Percentiles rank a stretch among this genome's conserved stretches.
phyloP scores from a whole-genome alignment of 2,888 invertebrate genomes.

The Caenorhabditis sp. region DNA sequence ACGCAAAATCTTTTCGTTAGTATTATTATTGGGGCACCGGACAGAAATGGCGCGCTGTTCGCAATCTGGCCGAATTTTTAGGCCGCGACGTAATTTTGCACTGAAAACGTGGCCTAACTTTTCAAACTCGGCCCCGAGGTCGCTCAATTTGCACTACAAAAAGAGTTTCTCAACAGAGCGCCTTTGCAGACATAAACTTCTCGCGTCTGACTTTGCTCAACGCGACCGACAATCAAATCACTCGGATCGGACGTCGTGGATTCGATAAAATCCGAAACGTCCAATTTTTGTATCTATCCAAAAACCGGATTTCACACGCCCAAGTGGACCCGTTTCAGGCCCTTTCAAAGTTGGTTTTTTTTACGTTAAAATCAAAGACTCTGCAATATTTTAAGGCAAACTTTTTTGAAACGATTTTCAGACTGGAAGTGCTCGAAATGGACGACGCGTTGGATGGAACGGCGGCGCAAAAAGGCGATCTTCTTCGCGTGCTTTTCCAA shows the following conservation, averaged over 20 bases:
- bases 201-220: conserved; percentile 56
- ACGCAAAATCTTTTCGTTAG: too few relatives aligned
- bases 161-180: too few relatives aligned
- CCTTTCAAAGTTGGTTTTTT: conserved; percentile 22
- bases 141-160: too few relatives aligned
- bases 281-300: conserved; percentile 61
- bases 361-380: neutral
- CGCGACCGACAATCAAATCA: conserved; percentile 60
- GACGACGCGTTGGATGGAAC: conserved; percentile 52
- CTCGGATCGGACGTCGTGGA: conserved; percentile 62
- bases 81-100: too few relatives aligned
- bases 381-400: too few relatives aligned
- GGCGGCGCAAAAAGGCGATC: conserved; percentile 30
- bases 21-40: too few relatives aligned
- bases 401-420: conserved; percentile 2
- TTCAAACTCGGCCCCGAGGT: too few relatives aligned
- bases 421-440: conserved; percentile 31
- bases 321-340: conserved; percentile 49
- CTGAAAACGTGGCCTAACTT: too few relatives aligned
- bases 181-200: conserved; percentile 38
- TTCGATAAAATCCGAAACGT: conserved; percentile 63
- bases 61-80: too few relatives aligned
- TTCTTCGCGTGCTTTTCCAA: conserved; percentile 54
- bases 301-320: conserved; percentile 55
- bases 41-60: too few relatives aligned